phyloP scores from a whole-genome alignment of 2,888 invertebrate genomes.

The Arge pagana region DNA sequence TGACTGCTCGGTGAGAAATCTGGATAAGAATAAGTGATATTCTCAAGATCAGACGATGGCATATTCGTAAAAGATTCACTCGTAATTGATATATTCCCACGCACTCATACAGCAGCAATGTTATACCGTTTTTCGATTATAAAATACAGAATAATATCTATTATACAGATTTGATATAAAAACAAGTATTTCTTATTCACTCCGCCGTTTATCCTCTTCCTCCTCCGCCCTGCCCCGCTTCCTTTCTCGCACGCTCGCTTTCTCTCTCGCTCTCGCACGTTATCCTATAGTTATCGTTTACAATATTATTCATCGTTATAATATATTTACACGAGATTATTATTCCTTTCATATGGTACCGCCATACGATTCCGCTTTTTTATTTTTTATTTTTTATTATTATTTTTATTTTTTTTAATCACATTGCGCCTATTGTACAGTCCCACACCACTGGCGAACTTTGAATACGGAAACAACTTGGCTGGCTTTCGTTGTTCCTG shows the following conservation, averaged over 20 bases:
- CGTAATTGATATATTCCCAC: too few species aligned
- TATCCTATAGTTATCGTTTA: constrained; percentile 39
- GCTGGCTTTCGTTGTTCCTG: constrained; percentile 29
- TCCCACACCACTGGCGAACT: constrained; percentile 37
- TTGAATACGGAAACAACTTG: constrained; percentile 41
- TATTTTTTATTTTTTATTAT: constrained; percentile 28
- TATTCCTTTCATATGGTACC: constrained; percentile 32
- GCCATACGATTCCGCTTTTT: constrained; percentile 19
- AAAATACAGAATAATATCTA: constrained; percentile 58
- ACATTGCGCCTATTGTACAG: constrained; percentile 56
- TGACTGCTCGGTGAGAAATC: too few species aligned
- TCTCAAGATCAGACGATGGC: too few species aligned
- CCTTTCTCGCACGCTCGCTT: constrained; percentile 34
- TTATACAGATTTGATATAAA: constrained; percentile 57
- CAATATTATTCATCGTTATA: constrained; percentile 43
- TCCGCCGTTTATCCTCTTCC: constrained; percentile 43
- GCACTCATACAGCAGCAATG: too few species aligned
- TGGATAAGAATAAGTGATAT: too few species aligned
- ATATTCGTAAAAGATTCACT: too few species aligned
- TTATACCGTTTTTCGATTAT: constrained; percentile 46
- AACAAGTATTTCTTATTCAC: constrained; percentile 53
- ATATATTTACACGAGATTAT: constrained; percentile 54
- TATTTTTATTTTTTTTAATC: constrained; percentile 39
- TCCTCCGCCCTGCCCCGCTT: constrained; percentile 32
- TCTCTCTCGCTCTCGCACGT: not conserved